These are phyloP conservation scores for Oreochromis niloticus DNA, from an alignment of 2,113 vertebrate genomes.

Conservation along the genomic window DNA sequence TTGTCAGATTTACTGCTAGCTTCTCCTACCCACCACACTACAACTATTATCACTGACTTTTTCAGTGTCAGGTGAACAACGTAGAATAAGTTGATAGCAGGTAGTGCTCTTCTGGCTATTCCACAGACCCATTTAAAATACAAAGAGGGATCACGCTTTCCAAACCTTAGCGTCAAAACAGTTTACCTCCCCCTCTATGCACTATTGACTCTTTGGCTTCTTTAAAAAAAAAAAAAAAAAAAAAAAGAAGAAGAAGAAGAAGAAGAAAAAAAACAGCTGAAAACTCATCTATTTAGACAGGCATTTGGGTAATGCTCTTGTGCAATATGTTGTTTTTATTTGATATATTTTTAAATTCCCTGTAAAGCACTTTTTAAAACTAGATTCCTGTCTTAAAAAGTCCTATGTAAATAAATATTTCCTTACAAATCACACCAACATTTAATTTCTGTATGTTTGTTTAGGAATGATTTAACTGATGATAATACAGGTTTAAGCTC, in stretches of 20 bases:
- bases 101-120: background rate
- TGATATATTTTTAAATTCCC: background rate
- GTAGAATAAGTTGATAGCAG: background rate
- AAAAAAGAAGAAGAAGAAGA: too few relatives aligned
- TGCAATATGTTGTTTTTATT: background rate
- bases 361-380: background rate
- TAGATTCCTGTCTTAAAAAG: accelerated
- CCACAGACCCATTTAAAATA: background rate
- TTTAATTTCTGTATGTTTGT: background rate
- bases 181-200: background rate
- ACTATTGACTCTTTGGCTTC: background rate
- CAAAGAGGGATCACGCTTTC: background rate
- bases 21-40: background rate
- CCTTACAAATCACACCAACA: background rate
- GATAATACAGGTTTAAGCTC: background rate
- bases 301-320: background rate
- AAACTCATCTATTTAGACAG: background rate
- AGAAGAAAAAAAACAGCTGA: background rate
- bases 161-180: background rate
- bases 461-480: background rate
- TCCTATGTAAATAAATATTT: background rate
- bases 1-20: background rate
- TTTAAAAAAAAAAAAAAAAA: background rate
- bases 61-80: background rate
- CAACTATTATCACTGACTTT: background rate